Conservation (phyloP, 2,797 vertebrate species). For the Sciurus vulgaris region DNA sequence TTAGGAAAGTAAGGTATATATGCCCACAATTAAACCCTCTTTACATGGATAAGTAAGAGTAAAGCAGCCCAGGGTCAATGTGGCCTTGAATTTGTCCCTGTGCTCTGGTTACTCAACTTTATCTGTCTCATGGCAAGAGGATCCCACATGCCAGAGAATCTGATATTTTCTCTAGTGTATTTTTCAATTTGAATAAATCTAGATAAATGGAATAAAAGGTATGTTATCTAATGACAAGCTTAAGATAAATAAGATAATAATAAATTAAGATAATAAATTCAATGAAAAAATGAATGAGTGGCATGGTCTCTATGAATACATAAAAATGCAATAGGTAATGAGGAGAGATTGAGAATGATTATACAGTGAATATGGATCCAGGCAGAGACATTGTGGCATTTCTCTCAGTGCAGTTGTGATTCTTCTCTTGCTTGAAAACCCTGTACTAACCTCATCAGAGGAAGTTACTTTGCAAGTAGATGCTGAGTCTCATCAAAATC, state of each 20-base stretch:
- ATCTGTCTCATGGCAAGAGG: not conserved
- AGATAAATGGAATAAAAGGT: not conserved
- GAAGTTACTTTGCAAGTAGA: not conserved
- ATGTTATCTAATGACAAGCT: not conserved
- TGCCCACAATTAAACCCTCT: not conserved
- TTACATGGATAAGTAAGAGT: constrained; percentile 14
- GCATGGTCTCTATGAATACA: not conserved
- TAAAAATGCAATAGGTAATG: not conserved
- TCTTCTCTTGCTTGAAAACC: constrained; percentile 26
- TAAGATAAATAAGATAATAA: too few relatives aligned
- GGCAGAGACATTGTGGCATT: not conserved
- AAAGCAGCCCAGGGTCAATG: not conserved
- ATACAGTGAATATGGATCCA: not conserved
- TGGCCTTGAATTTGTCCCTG: not conserved
- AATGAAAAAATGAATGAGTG: not conserved
- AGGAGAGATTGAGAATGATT: not conserved
- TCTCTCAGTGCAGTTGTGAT: not conserved
- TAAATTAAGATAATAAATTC: too few relatives aligned
- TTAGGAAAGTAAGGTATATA: constrained; percentile 3
- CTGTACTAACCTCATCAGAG: not conserved
- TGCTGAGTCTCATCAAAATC: constrained; percentile 17
- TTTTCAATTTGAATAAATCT: constrained; percentile 50
- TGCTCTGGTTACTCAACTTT: constrained; percentile 14
- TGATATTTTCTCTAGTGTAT: not conserved
- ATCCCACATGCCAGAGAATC: not conserved